Base-by-base conservation (phyloP, 2,888 invertebrate genomes). In the Octodonta nipae region DNA sequence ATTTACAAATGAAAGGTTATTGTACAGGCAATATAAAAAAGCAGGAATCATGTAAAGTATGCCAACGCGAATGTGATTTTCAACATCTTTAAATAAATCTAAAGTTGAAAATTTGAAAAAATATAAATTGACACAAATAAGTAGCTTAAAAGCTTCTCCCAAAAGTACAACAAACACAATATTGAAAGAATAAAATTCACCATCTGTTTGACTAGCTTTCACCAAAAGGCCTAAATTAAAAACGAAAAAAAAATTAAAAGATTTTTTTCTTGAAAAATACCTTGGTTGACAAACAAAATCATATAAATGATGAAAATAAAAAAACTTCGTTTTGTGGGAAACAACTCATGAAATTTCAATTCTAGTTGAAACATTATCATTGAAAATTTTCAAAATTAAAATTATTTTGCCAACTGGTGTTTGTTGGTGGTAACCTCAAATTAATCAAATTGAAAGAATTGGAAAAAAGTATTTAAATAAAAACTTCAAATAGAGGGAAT, bases 171-270 rank as follows among this genome's bases (percentile, higher is more conserved):
- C 91, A 10, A 84, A 78, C 2, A 84, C 77, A 16, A 85, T 85
- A 52, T 87, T 88, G 56, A 91, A 93, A 43, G 74, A 74, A 61
- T 92, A 93, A 16, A 70, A 71, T 50, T 82, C 82, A 55, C 79
- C 75, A 29, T 74, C 68, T 43, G 75, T 74, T 63, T 92, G 89
- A 1, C 91, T 87, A 42, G 86, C 86, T 28, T 87, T 91, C 10
- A 92, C 82, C 51, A 93, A 73, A 44, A 92, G 81, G 51, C 91
- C 92, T 92, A 56, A n/a, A n/a, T n/a, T n/a, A n/a, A n/a, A n/a
- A n/a, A n/a, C n/a, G 3, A 70, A 42, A 14, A 31, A 5, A 22
- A 13, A 28, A 30, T 26, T 25, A 15, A 15, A 26, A 28, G 26
- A 30, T 25, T 32, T 24, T 8, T 17, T 15, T 26, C 12, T 26